Conservation (phyloP, 2,888 invertebrate genomes). For the Hedychridium roseum region DNA sequence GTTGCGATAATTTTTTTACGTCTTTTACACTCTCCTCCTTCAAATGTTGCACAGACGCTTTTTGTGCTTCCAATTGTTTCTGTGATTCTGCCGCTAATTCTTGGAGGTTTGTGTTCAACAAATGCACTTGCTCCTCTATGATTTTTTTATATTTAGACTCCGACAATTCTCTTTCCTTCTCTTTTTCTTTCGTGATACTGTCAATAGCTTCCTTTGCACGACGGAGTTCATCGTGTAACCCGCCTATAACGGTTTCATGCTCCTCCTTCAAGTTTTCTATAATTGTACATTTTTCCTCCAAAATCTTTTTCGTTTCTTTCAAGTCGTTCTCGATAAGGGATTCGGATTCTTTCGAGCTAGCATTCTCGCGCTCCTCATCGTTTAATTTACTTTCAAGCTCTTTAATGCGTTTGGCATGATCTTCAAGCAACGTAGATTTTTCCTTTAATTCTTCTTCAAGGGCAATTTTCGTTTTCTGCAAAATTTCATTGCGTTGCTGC, state of each 20-base stretch:
- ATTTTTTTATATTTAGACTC: slow-evolving; percentile 66
- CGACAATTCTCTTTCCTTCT: slow-evolving; percentile 63
- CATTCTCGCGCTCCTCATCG: slow-evolving; percentile 45
- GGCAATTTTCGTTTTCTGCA: slow-evolving; percentile 56
- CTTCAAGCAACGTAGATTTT: slow-evolving; percentile 50
- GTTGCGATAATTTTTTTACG: slow-evolving; percentile 43
- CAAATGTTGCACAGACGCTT: slow-evolving; percentile 38
- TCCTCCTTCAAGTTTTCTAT: slow-evolving; percentile 59
- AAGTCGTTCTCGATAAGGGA: slow-evolving; percentile 55
- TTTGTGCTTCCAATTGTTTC: slow-evolving; percentile 36
- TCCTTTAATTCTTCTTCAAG: slow-evolving; percentile 57
- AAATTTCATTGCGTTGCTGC: slow-evolving; percentile 46
- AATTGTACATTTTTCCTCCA: slow-evolving; percentile 56
- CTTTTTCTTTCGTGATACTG: slow-evolving; percentile 61
- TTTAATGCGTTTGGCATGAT: slow-evolving; percentile 54
- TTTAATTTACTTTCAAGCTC: slow-evolving; percentile 43
- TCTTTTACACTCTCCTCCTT: slow-evolving; percentile 40
- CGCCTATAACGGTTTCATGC: slow-evolving; percentile 41
- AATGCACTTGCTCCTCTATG: slow-evolving; percentile 67
- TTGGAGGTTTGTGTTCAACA: slow-evolving; percentile 38
- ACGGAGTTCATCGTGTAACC: slow-evolving; percentile 50
- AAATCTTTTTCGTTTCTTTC: slow-evolving; percentile 51
- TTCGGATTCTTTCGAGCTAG: slow-evolving; percentile 41
- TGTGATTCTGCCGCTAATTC: slow-evolving; percentile 39
- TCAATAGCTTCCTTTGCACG: slow-evolving; percentile 51